phyloP scores from a whole-genome alignment of 2,888 invertebrate species.

The Clusia tigrina region DNA sequence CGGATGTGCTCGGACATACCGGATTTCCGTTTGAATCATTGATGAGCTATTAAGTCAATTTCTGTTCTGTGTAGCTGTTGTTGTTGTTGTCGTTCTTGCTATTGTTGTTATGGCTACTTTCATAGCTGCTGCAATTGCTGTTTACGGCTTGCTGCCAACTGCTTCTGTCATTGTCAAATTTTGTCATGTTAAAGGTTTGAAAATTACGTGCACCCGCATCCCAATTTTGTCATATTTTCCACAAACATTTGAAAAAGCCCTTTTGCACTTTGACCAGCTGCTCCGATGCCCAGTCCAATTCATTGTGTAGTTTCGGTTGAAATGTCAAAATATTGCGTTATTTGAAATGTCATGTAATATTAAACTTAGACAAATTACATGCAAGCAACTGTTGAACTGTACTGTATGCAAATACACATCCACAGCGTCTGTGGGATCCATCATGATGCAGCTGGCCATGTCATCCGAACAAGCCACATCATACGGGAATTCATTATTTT shows the following conservation, averaged over 20 bases:
- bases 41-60: constrained; percentile 65
- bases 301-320: constrained; percentile 19
- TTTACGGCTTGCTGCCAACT: no score
- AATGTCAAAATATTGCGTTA: constrained; percentile 29
- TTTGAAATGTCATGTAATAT: constrained; percentile 23
- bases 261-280: constrained; percentile 17
- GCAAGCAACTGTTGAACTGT: background rate
- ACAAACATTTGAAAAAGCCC: constrained; percentile 2
- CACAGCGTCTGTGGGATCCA: background rate
- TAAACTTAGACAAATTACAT: constrained; percentile 3
- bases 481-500: background rate
- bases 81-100: constrained; percentile 16
- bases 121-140: background rate
- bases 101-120: constrained; percentile 17
- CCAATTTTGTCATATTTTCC: background rate
- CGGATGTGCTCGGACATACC: constrained; percentile 63
- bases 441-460: background rate
- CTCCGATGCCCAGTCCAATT: background rate
- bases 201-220: background rate
- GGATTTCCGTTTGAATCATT: constrained; percentile 65
- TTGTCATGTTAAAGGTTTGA: constrained; percentile 14
- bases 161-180: constrained; percentile 16
- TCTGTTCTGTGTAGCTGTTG: constrained; percentile 38
- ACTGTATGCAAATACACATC: background rate
- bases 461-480: background rate